Evolutionary conservation across 2,888 invertebrate genomes (phyloP).

Genomic region (Zhuqinia jingwanae): DNA sequence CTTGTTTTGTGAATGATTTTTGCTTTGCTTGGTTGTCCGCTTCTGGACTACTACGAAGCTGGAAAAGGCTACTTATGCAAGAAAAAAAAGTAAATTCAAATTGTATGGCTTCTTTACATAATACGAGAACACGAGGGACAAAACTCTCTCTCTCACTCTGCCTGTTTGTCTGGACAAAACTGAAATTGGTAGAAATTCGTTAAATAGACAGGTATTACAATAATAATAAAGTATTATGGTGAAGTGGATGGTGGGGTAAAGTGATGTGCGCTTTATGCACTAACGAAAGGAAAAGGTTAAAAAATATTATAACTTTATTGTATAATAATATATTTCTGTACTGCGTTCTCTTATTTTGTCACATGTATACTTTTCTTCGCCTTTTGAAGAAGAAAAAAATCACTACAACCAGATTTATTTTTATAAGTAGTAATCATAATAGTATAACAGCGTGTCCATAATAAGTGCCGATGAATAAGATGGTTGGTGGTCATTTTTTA

Average conservation of each 20-base stretch:
- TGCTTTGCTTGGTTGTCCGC: too few relatives aligned
- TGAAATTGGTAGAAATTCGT: slow-evolving; percentile 41
- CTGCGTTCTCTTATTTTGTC: slow-evolving; percentile 53
- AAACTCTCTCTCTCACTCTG: too few relatives aligned
- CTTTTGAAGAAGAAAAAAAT: slow-evolving; percentile 34
- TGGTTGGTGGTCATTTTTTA: slow-evolving; percentile 3
- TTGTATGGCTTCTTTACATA: slow-evolving; percentile 55
- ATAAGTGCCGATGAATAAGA: slow-evolving; percentile 13
- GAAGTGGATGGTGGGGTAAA: too few relatives aligned
- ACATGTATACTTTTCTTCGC: slow-evolving; percentile 62
- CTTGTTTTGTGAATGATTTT: slow-evolving; percentile 61
- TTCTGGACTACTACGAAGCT: slow-evolving; percentile 18
- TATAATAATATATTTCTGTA: neutral
- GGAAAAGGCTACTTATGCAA: slow-evolving; percentile 7
- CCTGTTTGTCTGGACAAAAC: neutral
- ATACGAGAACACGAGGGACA: neutral
- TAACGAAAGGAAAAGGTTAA: too few relatives aligned
- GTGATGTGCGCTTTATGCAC: too few relatives aligned
- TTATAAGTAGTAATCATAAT: slow-evolving; percentile 31
- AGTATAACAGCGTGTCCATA: neutral
- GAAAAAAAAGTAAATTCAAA: slow-evolving; percentile 57
- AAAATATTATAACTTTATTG: neutral
- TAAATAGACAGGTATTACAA: too few relatives aligned
- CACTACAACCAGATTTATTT: neutral
- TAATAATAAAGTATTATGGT: too few relatives aligned